Percentiles rank a stretch among this genome's conserved stretches.
These are phyloP conservation scores for Linnaemya tessellans DNA, from an alignment of 2,888 invertebrate species.

Conservation along the genomic window DNA sequence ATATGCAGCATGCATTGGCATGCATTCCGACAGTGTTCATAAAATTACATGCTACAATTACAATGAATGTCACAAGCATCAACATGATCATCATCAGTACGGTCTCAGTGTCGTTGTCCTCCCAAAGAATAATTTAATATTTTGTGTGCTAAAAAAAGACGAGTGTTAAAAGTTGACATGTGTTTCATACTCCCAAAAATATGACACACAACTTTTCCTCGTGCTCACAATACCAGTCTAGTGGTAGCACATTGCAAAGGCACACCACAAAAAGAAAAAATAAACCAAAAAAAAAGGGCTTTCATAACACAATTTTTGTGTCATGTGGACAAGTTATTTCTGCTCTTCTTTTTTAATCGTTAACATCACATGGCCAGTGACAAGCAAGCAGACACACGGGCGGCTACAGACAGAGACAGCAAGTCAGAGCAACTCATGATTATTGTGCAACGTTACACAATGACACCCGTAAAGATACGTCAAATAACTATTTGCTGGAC, in stretches of 20 bases:
- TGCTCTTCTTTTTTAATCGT: conserved; percentile 48
- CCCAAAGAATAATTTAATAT: conserved; percentile 53
- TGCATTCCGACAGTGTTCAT: conserved; percentile 47
- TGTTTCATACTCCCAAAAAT: conserved; percentile 54
- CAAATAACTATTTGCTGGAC: conserved; percentile 59
- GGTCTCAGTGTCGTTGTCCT: conserved; percentile 25
- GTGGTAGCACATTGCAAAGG: not conserved
- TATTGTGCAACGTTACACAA: conserved; percentile 35
- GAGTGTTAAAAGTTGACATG: conserved; percentile 63
- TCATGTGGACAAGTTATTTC: conserved; percentile 52
- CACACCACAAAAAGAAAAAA: too few species aligned
- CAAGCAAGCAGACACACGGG: conserved; percentile 47
- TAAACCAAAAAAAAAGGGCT: too few species aligned
- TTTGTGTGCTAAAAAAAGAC: conserved; percentile 40
- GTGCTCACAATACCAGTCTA: not conserved
- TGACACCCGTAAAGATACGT: conserved; percentile 52
- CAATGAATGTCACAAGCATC: conserved; percentile 58
- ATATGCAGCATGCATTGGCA: not conserved
- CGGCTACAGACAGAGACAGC: conserved; percentile 26
- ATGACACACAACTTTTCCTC: conserved; percentile 30
- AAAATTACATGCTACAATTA: conserved; percentile 51
- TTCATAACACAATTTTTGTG: conserved; percentile 51
- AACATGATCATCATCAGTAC: conserved; percentile 28
- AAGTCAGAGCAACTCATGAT: conserved; percentile 17
- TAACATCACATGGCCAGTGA: conserved; percentile 25